Evolutionary conservation across 2,113 vertebrate genomes (phyloP), one percentile per base, ranked within the genome.

Genomic region (Spea multiplicata): DNA sequence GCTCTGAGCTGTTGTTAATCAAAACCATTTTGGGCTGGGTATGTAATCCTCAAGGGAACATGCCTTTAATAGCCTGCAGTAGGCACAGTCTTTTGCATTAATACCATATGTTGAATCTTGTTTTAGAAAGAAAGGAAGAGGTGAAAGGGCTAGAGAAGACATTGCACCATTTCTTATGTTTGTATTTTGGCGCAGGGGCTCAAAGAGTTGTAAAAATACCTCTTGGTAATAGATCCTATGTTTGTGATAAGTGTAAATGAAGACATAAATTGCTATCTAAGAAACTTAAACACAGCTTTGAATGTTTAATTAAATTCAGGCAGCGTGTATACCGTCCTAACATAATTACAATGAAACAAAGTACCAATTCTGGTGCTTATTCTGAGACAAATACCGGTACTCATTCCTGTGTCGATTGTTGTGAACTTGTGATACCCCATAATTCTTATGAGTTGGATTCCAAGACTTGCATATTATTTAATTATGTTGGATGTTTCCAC

Each of bases 21-120:
- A 66, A 78, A 71, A 77, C 80, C 16, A 1, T 75, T 76, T 80
- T 45, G 67, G 71, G 74, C 71, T 76, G 74, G 69, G 47, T 72
- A 66, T 76, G 44, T 16, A 67, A 68, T 73, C 44, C 61, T 74
- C 74, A 3, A 0, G 57, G 48, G 55, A 53, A 45, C 52, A 73
- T 55, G 71, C 70, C n/a, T 74, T 71, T 81, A 73, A 8, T 13
- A 5, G 55, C 45, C 49, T 45, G 73, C n/a, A 3, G 9, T 13
- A 53, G 17, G 61, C 75, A 74, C 44, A 77, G 16, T 73, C 74
- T 3, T 45, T 14, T 75, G 76, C 52, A 44, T 61, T 55, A 59
- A 55, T 17, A 74, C 53, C 82, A 72, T 75, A 81, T 78, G 59
- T 66, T 55, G 50, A 71, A 73, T 53, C n/a, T 66, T 48, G 70